Percentiles rank a stretch among this genome's conserved stretches.
phyloP scores from a whole-genome alignment of 2,113 vertebrate species.

The Heterocephalus glaber region DNA sequence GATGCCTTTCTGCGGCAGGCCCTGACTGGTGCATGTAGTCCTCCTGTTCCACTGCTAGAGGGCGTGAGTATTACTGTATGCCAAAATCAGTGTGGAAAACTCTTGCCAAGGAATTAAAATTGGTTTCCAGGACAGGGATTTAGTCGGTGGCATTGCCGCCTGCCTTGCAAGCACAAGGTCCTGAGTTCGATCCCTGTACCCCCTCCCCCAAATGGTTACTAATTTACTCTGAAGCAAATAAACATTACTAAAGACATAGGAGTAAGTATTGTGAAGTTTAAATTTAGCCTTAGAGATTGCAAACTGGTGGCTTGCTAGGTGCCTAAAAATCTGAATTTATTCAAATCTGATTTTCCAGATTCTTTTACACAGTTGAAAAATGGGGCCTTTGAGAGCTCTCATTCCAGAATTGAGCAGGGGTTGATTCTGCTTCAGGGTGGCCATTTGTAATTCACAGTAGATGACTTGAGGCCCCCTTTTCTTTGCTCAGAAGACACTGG shows the following conservation, averaged over 20 bases:
- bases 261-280: neutral
- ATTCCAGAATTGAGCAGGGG: neutral
- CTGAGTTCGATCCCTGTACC: no score
- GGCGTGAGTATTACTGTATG: constrained; percentile 87
- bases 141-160: no score
- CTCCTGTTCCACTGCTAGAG: constrained; percentile 94
- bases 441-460: neutral
- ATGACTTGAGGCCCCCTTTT: neutral
- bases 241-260: neutral
- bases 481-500: neutral
- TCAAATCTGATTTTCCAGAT: constrained; percentile 40
- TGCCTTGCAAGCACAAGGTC: no score
- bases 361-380: neutral
- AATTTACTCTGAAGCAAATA: neutral
- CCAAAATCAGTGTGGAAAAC: constrained; percentile 13
- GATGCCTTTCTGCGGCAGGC: constrained; percentile 90
- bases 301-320: neutral
- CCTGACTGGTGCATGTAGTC: constrained; percentile 91
- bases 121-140: no score
- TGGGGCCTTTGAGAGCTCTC: neutral
- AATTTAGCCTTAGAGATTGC: neutral
- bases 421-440: neutral
- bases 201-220: no score
- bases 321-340: constrained; percentile 9
- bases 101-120: neutral